Evolutionary conservation across 2,888 invertebrate species (phyloP).

Genomic region (Brachyopa scutellaris): DNA sequence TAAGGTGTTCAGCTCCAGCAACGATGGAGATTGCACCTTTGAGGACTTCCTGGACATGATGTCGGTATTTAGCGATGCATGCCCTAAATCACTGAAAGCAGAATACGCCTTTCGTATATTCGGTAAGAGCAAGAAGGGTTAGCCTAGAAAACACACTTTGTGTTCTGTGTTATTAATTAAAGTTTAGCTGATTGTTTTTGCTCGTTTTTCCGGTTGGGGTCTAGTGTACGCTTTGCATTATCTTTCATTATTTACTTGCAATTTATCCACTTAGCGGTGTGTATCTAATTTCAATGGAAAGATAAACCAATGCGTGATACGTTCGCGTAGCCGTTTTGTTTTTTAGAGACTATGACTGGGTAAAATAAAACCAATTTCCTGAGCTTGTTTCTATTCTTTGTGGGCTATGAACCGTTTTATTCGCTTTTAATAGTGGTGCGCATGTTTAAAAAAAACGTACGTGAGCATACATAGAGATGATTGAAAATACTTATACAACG

Average conservation of each 20-base stretch:
- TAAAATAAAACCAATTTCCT: background rate
- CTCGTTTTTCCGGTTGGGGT: background rate
- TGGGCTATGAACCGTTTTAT: background rate
- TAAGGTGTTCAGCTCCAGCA: slow-evolving; percentile 93
- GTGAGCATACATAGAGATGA: too few relatives aligned
- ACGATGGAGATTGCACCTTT: slow-evolving; percentile 95
- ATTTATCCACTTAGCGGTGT: slow-evolving; percentile 62
- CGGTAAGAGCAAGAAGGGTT: slow-evolving; percentile 84
- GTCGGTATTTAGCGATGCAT: slow-evolving; percentile 95
- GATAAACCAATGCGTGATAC: slow-evolving; percentile 27
- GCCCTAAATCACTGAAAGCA: slow-evolving; percentile 95
- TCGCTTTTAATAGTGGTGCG: background rate
- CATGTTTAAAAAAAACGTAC: background rate
- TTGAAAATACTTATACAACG: background rate
- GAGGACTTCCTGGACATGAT: slow-evolving; percentile 99
- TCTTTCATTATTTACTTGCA: slow-evolving; percentile 35
- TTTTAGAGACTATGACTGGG: background rate
- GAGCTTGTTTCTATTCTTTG: background rate
- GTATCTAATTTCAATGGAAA: slow-evolving; percentile 39
- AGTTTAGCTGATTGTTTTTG: slow-evolving; percentile 37
- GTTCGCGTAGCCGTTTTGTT: slow-evolving; percentile 17
- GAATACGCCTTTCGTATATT: slow-evolving; percentile 98
- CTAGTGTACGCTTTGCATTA: background rate
- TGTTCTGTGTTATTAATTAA: slow-evolving; percentile 38
- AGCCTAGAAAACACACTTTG: background rate